Conservation (phyloP, 2,113 vertebrate genomes). For the Labeo catla region DNA sequence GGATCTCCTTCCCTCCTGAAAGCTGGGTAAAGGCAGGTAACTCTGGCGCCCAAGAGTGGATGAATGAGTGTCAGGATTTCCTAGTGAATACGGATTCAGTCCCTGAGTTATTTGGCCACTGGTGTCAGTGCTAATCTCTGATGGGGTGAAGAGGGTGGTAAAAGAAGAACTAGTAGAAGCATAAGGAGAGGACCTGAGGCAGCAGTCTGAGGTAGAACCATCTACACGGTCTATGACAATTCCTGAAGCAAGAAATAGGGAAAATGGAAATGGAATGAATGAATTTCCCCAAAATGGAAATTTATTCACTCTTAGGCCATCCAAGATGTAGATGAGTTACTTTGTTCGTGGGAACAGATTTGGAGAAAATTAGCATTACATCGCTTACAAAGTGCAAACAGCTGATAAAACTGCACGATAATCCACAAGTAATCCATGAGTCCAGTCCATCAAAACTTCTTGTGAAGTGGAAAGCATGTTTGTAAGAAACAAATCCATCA, state of each 20-base stretch:
- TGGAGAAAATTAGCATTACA: neutral
- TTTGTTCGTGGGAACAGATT: neutral
- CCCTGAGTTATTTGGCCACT: neutral
- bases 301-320: too few relatives aligned
- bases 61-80: neutral
- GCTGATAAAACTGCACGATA: too few relatives aligned
- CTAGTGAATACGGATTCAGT: neutral
- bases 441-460: neutral
- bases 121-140: neutral
- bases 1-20: constrained; percentile 49
- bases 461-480: neutral
- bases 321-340: neutral
- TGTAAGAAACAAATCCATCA: neutral
- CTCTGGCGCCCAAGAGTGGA: constrained; percentile 16
- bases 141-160: neutral
- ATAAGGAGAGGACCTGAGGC: neutral
- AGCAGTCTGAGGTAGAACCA: neutral
- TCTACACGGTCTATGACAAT: neutral
- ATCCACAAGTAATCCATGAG: neutral
- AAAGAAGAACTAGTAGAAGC: constrained; percentile 1
- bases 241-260: neutral
- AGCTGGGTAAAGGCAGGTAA: constrained; percentile 36
- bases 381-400: too few relatives aligned
- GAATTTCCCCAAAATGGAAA: too few relatives aligned
- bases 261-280: too few relatives aligned